Evolutionary conservation across 2,113 vertebrate genomes (phyloP).

Genomic region (Platycercus adscitus): DNA sequence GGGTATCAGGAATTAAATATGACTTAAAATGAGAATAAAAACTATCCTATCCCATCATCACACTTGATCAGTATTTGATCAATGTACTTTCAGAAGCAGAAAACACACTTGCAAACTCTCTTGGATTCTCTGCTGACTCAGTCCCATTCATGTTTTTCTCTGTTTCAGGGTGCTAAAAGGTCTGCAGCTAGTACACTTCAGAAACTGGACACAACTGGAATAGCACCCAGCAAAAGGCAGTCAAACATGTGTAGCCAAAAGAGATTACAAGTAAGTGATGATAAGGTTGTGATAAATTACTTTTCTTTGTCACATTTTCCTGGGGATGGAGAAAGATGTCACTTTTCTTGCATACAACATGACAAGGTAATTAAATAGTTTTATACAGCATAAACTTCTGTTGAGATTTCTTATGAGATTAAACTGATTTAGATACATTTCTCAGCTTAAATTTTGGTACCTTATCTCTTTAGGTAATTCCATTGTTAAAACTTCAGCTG

Average conservation of each 20-base stretch:
- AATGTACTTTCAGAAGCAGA: background rate
- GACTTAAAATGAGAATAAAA: background rate
- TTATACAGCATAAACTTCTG: background rate
- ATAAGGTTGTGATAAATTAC: background rate
- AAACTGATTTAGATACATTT: background rate
- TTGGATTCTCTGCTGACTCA: background rate
- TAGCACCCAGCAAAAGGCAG: accelerated
- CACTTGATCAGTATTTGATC: background rate
- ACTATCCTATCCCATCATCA: background rate
- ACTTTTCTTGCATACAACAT: background rate
- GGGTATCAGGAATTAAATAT: background rate
- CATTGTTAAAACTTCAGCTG: background rate
- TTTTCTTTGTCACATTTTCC: background rate
- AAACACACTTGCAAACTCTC: background rate
- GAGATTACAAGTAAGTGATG: background rate
- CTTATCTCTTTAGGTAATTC: background rate
- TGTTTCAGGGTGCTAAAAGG: background rate
- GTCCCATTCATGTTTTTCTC: background rate
- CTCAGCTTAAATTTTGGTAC: background rate
- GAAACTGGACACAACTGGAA: background rate
- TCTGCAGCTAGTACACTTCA: background rate
- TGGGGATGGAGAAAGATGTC: background rate
- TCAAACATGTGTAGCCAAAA: background rate
- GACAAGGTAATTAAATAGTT: background rate
- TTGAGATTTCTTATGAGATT: background rate